Evolutionary conservation across 1,140 invertebrate species (phyloP).

Genomic region (Lepidurus packardi): DNA sequence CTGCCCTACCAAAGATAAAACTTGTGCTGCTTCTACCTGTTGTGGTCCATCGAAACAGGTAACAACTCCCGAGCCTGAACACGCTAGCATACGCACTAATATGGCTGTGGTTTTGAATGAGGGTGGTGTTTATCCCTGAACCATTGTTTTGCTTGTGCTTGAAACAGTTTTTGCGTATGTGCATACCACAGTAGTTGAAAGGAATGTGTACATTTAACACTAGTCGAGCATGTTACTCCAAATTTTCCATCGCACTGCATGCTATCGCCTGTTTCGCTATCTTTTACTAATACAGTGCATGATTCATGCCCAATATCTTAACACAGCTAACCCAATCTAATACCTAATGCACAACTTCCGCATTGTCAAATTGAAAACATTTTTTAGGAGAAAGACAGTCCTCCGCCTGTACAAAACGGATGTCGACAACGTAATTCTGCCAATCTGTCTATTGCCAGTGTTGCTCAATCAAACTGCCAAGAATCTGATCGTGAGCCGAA

Average conservation of each 20-base stretch:
- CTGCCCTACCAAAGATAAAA: conserved; percentile 74
- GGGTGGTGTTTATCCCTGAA: not conserved
- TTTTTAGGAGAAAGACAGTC: not conserved
- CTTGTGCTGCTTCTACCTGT: conserved; percentile 76
- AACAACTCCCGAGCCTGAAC: conserved; percentile 34
- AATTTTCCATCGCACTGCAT: not conserved
- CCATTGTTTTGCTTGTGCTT: not conserved
- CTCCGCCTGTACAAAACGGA: not conserved
- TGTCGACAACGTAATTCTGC: conserved; percentile 7
- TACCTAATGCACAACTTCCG: not conserved
- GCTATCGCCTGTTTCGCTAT: not conserved
- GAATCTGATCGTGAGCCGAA: not conserved
- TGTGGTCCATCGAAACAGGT: conserved; percentile 66
- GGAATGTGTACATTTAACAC: too few species aligned
- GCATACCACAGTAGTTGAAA: too few species aligned
- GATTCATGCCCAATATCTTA: not conserved
- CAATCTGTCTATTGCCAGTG: not conserved
- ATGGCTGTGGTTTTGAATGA: not conserved
- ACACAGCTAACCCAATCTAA: not conserved
- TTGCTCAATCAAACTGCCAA: not conserved
- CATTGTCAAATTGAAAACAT: not conserved
- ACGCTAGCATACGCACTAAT: not conserved
- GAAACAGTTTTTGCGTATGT: too few species aligned
- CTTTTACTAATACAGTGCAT: not conserved
- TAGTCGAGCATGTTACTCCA: too few species aligned